These are phyloP conservation scores for Arrhamphus sclerolepis DNA, from an alignment of 2,797 vertebrate species.

Conservation along the genomic window DNA sequence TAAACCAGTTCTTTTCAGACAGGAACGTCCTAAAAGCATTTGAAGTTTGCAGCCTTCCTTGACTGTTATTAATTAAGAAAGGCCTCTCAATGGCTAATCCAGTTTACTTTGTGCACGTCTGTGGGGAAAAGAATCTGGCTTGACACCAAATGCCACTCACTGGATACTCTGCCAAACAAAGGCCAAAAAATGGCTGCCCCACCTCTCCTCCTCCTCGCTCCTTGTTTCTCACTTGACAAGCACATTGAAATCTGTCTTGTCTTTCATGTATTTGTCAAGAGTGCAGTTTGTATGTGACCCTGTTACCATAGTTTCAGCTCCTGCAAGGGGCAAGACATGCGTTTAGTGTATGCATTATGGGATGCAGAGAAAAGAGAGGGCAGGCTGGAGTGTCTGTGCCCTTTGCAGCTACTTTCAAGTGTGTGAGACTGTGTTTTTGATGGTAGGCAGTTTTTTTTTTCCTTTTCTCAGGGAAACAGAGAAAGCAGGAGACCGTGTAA, in stretches of 20 bases:
- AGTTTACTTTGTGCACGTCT: slow-evolving; percentile 75
- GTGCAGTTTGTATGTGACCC: slow-evolving; percentile 66
- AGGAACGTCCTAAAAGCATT: slow-evolving; percentile 55
- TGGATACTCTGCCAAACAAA: slow-evolving; percentile 68
- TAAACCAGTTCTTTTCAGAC: slow-evolving; percentile 52
- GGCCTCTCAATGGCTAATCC: slow-evolving; percentile 68
- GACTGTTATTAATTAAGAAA: slow-evolving; percentile 60
- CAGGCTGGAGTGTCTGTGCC: slow-evolving; percentile 45
- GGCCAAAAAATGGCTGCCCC: slow-evolving; percentile 54
- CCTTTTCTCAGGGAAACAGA: slow-evolving; percentile 21
- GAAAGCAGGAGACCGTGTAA: slow-evolving; percentile 37
- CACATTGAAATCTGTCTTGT: slow-evolving; percentile 53
- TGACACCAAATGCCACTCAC: slow-evolving; percentile 76
- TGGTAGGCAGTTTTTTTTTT: slow-evolving; percentile 21
- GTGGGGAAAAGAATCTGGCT: slow-evolving; percentile 74
- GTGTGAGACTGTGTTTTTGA: slow-evolving; percentile 44
- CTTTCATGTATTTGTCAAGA: slow-evolving; percentile 77
- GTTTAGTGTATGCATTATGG: slow-evolving; percentile 72
- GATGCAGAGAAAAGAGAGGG: slow-evolving; percentile 64
- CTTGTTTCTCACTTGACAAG: slow-evolving; percentile 54
- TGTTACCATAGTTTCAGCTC: slow-evolving; percentile 72
- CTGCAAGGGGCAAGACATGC: slow-evolving; percentile 53
- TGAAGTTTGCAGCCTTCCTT: slow-evolving; percentile 62
- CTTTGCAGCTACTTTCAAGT: slow-evolving; percentile 57
- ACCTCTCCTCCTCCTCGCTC: slow-evolving; percentile 51